phyloP scores from a whole-genome alignment of 2,888 invertebrate species.

The Teleogryllus oceanicus region DNA sequence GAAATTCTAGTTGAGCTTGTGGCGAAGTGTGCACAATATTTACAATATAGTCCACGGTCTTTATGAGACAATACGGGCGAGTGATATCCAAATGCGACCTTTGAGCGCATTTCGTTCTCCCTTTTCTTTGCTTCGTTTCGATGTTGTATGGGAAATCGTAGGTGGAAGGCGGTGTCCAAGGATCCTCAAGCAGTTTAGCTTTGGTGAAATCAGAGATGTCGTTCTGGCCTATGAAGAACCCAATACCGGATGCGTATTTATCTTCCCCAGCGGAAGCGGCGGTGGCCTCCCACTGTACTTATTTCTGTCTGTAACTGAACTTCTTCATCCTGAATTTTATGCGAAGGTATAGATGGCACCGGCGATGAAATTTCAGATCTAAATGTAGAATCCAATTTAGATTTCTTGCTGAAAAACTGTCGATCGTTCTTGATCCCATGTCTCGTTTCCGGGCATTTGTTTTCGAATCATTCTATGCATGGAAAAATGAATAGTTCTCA shows the following conservation, averaged over 20 bases:
- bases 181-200: background rate
- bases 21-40: background rate
- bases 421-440: background rate
- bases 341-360: background rate
- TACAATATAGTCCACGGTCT: background rate
- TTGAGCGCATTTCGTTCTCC: background rate
- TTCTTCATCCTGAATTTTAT: background rate
- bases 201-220: background rate
- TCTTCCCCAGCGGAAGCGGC: background rate
- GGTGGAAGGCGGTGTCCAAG: background rate
- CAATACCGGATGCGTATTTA: background rate
- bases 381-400: background rate
- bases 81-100: background rate
- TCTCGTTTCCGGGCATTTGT: no score
- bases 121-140: background rate
- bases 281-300: background rate
- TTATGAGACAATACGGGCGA: background rate
- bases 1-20: background rate
- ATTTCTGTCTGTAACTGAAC: background rate
- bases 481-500: no score
- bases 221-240: background rate
- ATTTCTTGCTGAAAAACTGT: background rate
- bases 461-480: no score
- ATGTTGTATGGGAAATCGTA: background rate
- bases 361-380: background rate